Evolutionary conservation across 2,797 vertebrate species (phyloP).

Genomic region (Channallabes apus): DNA sequence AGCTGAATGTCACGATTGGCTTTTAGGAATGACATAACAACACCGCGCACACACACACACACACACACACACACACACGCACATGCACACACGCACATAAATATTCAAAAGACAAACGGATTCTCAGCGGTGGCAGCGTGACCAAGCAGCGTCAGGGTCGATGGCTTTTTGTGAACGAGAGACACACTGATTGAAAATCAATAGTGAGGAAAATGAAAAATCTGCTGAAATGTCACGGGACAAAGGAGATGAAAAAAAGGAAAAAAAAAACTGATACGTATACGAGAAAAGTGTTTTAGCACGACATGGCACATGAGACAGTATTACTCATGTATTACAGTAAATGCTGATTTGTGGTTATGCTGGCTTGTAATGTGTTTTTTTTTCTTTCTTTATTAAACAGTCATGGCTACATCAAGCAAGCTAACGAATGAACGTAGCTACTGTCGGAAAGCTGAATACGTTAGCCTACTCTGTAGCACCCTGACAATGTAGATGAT

Average conservation of each 20-base stretch:
- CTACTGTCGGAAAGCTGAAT: neutral
- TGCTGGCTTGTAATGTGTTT: neutral
- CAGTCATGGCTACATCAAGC: neutral
- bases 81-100: conserved; percentile 49
- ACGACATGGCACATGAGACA: neutral
- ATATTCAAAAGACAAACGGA: conserved; percentile 66
- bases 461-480: neutral
- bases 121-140: conserved; percentile 46
- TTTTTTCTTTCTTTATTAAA: neutral
- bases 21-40: conserved; percentile 23
- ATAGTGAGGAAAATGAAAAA: conserved; percentile 68
- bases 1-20: conserved; percentile 59
- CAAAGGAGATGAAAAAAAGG: conserved; percentile 51
- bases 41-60: neutral
- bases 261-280: conserved; percentile 51
- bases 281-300: conserved; percentile 16
- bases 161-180: conserved; percentile 66
- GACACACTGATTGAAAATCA: conserved; percentile 69
- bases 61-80: neutral
- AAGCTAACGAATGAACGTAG: neutral
- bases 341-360: neutral
- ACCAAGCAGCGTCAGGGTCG: conserved; percentile 68
- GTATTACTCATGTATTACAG: too few relatives aligned
- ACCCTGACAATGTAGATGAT: neutral
- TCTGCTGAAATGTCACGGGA: conserved; percentile 62